Evolutionary conservation across 2,888 invertebrate species (phyloP).

Genomic region (Epicampocera succincta): DNA sequence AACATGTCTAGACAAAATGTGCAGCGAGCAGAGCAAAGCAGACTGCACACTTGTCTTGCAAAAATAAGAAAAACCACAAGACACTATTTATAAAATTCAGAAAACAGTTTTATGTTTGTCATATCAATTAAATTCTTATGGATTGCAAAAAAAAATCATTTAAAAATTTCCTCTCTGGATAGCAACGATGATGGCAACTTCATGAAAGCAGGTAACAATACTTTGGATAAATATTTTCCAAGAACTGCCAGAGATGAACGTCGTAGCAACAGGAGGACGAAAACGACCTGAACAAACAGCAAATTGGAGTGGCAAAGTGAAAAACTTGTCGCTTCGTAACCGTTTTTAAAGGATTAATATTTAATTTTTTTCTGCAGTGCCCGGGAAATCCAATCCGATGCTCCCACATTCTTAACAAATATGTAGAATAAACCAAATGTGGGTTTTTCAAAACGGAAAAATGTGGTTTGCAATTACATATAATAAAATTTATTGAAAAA

Average conservation of each 20-base stretch:
- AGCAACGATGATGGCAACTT: too few species aligned
- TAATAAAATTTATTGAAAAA: conserved; percentile 1
- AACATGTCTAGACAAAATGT: conserved; percentile 57
- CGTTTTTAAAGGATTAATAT: too few species aligned
- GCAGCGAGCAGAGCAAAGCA: conserved; percentile 22
- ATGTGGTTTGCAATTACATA: conserved; percentile 12
- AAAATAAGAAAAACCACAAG: conserved; percentile 34
- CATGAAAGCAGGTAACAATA: too few species aligned
- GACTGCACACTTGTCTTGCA: conserved; percentile 33
- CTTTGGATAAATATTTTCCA: too few species aligned
- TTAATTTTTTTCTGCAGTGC: background rate
- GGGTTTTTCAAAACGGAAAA: conserved; percentile 30
- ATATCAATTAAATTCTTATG: conserved; percentile 17
- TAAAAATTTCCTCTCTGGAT: background rate
- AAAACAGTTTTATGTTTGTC: conserved; percentile 23
- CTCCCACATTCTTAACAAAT: conserved; percentile 4
- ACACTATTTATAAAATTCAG: conserved; percentile 5
- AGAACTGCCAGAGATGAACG: too few species aligned
- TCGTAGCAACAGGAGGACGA: too few species aligned
- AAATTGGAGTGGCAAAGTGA: too few species aligned
- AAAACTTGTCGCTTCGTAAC: too few species aligned
- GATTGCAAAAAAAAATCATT: background rate
- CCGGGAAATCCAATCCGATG: conserved; percentile 30
- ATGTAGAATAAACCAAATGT: conserved; percentile 38
- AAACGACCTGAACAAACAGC: too few species aligned